These are phyloP conservation scores for Empidonax alnorum DNA, from an alignment of 2,113 vertebrate species.

Conservation along the genomic window DNA sequence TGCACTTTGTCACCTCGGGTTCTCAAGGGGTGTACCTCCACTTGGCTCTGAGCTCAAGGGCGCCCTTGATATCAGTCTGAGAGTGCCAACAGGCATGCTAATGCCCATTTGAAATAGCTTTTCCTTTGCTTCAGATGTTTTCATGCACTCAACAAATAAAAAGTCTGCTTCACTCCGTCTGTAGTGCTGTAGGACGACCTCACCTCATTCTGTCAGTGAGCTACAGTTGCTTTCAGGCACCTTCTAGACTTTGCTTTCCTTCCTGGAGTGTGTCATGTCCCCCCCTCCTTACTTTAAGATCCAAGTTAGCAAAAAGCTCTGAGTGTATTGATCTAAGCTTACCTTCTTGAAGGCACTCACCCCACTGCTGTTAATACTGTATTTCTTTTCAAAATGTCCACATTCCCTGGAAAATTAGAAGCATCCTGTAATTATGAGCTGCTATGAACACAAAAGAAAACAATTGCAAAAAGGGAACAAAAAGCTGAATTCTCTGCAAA, in stretches of 20 bases:
- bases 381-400: conserved; percentile 2
- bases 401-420: not conserved
- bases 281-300: not conserved
- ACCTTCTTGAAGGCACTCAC: not conserved
- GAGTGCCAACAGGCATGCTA: conserved; percentile 62
- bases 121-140: conserved; percentile 57
- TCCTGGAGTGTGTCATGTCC: not conserved
- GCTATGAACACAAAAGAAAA: not conserved
- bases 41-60: conserved; percentile 67
- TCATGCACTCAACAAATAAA: conserved; percentile 55
- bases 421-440: not conserved
- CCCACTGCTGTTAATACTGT: not conserved
- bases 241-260: conserved; percentile 25
- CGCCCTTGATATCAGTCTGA: conserved; percentile 64
- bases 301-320: not conserved
- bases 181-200: conserved; percentile 27
- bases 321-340: not conserved
- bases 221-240: conserved; percentile 32
- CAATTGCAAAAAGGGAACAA: not conserved
- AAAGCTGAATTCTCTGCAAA: conserved; percentile 30
- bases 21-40: conserved; percentile 62
- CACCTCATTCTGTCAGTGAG: conserved; percentile 63
- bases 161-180: not conserved
- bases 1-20: conserved; percentile 61
- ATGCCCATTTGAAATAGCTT: conserved; percentile 68